A percentile compares a stretch with the other conserved stretches of the same genome.
phyloP scores from a whole-genome alignment of 2,113 vertebrate genomes.

The Lamprologus callipterus region DNA sequence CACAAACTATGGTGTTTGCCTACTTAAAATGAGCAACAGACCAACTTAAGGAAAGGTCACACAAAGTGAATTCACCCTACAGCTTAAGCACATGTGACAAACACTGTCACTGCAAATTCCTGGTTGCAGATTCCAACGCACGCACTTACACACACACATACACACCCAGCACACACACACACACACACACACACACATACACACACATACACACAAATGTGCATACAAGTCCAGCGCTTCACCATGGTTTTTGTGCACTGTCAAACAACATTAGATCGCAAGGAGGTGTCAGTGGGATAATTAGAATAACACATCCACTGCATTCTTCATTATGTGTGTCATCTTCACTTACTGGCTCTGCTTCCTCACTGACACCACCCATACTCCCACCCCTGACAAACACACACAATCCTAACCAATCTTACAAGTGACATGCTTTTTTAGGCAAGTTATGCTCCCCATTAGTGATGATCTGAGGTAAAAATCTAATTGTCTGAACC shows the following conservation, averaged over 20 bases:
- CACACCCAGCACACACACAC: not conserved
- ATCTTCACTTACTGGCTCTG: constrained; percentile 52
- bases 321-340: constrained; percentile 65
- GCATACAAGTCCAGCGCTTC: not conserved
- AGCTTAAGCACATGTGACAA: not conserved
- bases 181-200: not conserved
- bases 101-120: not conserved
- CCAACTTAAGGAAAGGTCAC: constrained; percentile 15
- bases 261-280: constrained; percentile 60
- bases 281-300: constrained; percentile 37
- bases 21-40: not conserved
- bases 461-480: constrained; percentile 30
- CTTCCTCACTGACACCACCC: constrained; percentile 1
- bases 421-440: not conserved
- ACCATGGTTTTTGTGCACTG: constrained; percentile 35
- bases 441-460: constrained; percentile 21
- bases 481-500: constrained; percentile 23
- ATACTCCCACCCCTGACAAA: not conserved
- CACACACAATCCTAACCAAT: not conserved
- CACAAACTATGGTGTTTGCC: not conserved
- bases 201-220: constrained; percentile 15
- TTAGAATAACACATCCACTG: constrained; percentile 60
- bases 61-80: not conserved
- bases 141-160: not conserved
- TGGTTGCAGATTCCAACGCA: not conserved